phyloP scores from a whole-genome alignment of 2,797 vertebrate species.

The Ataeniobius toweri region DNA sequence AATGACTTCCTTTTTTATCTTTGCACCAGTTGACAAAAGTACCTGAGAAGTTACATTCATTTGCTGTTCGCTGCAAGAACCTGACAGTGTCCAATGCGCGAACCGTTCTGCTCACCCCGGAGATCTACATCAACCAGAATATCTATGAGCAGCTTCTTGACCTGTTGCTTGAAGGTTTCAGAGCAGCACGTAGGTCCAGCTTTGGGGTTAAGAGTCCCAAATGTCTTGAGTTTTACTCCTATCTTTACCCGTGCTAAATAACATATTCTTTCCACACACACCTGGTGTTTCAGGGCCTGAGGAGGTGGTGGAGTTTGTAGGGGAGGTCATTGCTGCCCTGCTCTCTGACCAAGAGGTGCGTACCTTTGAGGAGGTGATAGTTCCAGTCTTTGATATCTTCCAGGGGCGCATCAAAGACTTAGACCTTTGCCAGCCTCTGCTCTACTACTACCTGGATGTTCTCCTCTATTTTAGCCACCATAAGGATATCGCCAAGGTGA shows the following conservation, averaged over 20 bases:
- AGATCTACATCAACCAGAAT: constrained; percentile 94
- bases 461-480: constrained; percentile 94
- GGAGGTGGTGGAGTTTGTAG: constrained; percentile 90
- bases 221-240: background rate
- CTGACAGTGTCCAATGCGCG: constrained; percentile 89
- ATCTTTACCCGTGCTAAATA: background rate
- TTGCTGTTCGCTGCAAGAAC: constrained; percentile 91
- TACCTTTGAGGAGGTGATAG: constrained; percentile 92
- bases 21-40: constrained; percentile 93
- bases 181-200: constrained; percentile 85
- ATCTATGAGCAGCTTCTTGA: constrained; percentile 94
- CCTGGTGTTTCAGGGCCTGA: constrained; percentile 84
- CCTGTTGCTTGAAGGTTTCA: constrained; percentile 88
- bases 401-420: constrained; percentile 89
- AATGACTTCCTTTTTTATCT: constrained; percentile 21
- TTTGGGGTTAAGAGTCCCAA: background rate
- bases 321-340: constrained; percentile 89
- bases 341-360: constrained; percentile 92
- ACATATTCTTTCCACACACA: constrained; percentile 7
- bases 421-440: constrained; percentile 92
- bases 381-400: constrained; percentile 91
- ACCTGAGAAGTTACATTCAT: constrained; percentile 92
- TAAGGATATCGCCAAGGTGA: constrained; percentile 91
- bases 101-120: constrained; percentile 93
- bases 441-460: constrained; percentile 91